A percentile compares a stretch with the other conserved stretches of the same genome.
Evolutionary conservation across 2,113 vertebrate genomes (phyloP).

Genomic region (Addax nasomaculatus): DNA sequence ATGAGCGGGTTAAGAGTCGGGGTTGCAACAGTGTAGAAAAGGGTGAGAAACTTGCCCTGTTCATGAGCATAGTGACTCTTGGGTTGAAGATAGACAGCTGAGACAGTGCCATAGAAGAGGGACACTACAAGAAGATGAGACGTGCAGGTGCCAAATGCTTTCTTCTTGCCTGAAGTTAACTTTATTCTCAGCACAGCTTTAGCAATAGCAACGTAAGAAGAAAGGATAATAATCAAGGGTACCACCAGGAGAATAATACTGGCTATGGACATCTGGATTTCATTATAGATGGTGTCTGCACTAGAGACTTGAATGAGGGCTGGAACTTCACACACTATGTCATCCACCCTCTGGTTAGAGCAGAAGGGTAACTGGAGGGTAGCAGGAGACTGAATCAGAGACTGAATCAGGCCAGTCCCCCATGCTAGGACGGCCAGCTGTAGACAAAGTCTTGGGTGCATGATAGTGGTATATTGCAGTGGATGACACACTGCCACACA

Average conservation of each 20-base stretch:
- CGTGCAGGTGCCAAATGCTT: constrained; percentile 32
- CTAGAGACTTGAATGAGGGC: constrained; percentile 31
- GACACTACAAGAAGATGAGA: constrained; percentile 59
- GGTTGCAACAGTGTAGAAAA: constrained; percentile 57
- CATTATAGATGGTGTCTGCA: constrained; percentile 37
- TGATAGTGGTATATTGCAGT: constrained; percentile 33
- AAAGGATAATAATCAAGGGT: constrained; percentile 33
- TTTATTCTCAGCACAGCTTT: constrained; percentile 43
- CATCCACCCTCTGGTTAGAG: not conserved
- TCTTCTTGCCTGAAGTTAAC: constrained; percentile 12
- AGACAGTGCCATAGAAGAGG: constrained; percentile 47
- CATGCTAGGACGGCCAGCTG: not conserved
- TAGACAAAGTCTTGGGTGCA: constrained; percentile 30
- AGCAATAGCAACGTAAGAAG: constrained; percentile 25
- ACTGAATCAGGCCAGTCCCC: constrained; percentile 45
- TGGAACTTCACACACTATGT: constrained; percentile 50
- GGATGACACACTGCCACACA: constrained; percentile 56
- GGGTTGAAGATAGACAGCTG: constrained; percentile 58
- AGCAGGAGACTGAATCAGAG: constrained; percentile 31
- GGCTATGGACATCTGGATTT: constrained; percentile 41
- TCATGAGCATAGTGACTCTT: constrained; percentile 1
- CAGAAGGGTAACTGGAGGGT: constrained; percentile 48
- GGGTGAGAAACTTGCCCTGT: constrained; percentile 33
- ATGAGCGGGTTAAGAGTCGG: constrained; percentile 49
- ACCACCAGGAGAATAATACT: constrained; percentile 41